Conservation (phyloP, 2,888 invertebrate genomes). For the Clivina fossor region DNA sequence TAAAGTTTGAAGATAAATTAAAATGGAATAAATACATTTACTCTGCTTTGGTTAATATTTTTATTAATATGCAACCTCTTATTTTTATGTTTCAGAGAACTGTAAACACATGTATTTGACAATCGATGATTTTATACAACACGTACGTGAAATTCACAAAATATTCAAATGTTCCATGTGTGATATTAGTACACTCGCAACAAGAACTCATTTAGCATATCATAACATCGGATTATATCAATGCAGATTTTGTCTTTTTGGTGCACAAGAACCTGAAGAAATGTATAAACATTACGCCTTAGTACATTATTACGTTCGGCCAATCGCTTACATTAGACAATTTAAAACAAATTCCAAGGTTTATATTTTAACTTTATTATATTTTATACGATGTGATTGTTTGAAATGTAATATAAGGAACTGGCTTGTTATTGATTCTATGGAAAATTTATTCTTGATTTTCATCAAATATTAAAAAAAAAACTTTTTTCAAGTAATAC, state of each 20-base stretch:
- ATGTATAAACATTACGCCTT: conserved; percentile 56
- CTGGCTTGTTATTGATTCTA: too few species aligned
- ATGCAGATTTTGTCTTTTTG: conserved; percentile 56
- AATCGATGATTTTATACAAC: conserved; percentile 31
- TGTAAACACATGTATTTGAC: conserved; percentile 28
- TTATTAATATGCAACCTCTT: too few species aligned
- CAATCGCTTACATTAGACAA: conserved; percentile 10
- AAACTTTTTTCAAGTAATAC: too few species aligned
- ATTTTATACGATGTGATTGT: too few species aligned
- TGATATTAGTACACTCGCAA: neutral
- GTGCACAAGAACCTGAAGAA: conserved; percentile 48
- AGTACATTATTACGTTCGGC: conserved; percentile 47
- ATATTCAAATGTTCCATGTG: conserved; percentile 9
- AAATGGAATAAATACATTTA: too few species aligned
- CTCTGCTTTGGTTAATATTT: too few species aligned
- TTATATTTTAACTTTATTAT: too few species aligned
- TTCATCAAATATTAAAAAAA: too few species aligned
- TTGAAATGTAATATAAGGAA: too few species aligned
- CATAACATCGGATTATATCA: conserved; percentile 55
- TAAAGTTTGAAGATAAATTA: too few species aligned
- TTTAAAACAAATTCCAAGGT: conserved; percentile 4
- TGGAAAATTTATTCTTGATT: too few species aligned
- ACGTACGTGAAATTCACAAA: conserved; percentile 26
- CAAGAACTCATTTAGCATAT: conserved; percentile 50
- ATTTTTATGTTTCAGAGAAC: conserved; percentile 23